A percentile compares a stretch with the other conserved stretches of the same genome.
These are phyloP conservation scores for Lepeophtheirus nordmannii DNA, from an alignment of 2,888 invertebrate genomes.

Conservation along the genomic window DNA sequence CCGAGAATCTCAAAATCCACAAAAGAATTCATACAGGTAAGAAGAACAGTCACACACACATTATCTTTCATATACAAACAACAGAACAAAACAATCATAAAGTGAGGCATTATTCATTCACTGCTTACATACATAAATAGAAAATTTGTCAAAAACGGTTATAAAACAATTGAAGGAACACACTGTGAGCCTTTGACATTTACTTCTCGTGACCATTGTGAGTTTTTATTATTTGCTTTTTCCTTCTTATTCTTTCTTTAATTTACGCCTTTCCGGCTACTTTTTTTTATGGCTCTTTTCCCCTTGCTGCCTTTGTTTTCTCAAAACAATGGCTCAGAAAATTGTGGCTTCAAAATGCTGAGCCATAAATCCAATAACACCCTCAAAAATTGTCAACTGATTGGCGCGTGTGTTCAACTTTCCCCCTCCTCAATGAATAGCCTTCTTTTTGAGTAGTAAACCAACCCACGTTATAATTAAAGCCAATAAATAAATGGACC, in stretches of 20 bases:
- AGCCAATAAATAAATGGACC: too few species aligned
- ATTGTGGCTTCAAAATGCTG: too few species aligned
- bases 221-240: not conserved
- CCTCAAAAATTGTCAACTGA: conserved; percentile 6
- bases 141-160: too few species aligned
- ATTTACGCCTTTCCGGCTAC: not conserved
- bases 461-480: too few species aligned
- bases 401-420: not conserved
- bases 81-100: not conserved
- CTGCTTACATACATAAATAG: too few species aligned
- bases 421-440: too few species aligned
- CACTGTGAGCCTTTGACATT: too few species aligned
- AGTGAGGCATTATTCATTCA: too few species aligned
- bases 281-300: not conserved
- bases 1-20: conserved; percentile 97
- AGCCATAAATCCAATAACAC: not conserved
- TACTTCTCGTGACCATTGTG: too few species aligned
- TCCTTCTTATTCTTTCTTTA: not conserved
- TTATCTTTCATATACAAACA: not conserved
- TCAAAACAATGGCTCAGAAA: not conserved
- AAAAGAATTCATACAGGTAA: conserved; percentile 96
- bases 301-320: not conserved
- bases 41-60: conserved; percentile 35
- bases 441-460: too few species aligned
- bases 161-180: too few species aligned